These are phyloP conservation scores for Drosophila guanche DNA, from an alignment of 1,140 invertebrate genomes.

Conservation along the genomic window DNA sequence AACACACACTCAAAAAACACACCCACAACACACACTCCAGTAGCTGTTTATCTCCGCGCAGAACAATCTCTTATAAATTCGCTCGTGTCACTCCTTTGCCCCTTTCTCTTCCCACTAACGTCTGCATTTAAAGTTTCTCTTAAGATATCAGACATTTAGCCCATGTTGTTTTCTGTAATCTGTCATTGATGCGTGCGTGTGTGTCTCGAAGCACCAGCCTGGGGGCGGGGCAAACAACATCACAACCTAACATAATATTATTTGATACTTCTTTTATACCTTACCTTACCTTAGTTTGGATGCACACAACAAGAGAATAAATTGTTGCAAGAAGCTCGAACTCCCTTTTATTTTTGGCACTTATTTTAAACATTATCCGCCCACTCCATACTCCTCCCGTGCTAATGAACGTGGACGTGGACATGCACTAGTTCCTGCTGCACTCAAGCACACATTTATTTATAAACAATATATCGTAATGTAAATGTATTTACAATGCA, in stretches of 20 bases:
- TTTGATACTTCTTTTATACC: conserved; percentile 69
- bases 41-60: conserved; percentile 49
- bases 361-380: conserved; percentile 5
- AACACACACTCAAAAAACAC: conserved; percentile 11
- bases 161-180: conserved; percentile 15
- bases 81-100: conserved; percentile 12
- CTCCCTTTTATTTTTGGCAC: conserved; percentile 29
- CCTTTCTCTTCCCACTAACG: conserved; percentile 36
- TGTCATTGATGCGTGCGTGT: conserved; percentile 16
- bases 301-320: conserved; percentile 73
- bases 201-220: conserved; percentile 7
- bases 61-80: conserved; percentile 8
- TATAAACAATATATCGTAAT: conserved; percentile 28
- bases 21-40: conserved; percentile 50
- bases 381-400: conserved; percentile 31
- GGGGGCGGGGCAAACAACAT: conserved; percentile 20
- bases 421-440: conserved; percentile 66
- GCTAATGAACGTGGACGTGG: conserved; percentile 25
- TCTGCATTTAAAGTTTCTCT: conserved; percentile 72
- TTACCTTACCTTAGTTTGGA: conserved; percentile 59
- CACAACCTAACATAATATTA: conserved; percentile 57
- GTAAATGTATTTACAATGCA: conserved; percentile 36
- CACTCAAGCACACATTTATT: conserved; percentile 62
- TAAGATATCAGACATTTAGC: conserved; percentile 48
- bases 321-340: conserved; percentile 60